Evolutionary conservation across 2,888 invertebrate genomes (phyloP), one percentile per base, ranked within the genome.

Genomic region (Epinotia bilunana): DNA sequence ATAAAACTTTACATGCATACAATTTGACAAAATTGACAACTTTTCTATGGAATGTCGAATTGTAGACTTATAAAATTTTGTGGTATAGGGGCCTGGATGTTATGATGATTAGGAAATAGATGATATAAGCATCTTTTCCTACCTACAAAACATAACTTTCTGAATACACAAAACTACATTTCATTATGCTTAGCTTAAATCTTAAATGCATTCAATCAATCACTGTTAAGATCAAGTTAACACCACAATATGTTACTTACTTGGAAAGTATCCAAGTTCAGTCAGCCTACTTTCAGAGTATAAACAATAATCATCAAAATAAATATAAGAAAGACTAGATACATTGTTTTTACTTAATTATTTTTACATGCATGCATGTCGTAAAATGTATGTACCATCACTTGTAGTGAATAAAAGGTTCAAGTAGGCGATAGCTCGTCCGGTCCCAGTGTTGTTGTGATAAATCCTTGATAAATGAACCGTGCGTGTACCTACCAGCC

Each of bases 391-490:
- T 12, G 33, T 53, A 28, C n/a, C 23, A 65, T 28, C 4, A 53
- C 23, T 39, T 20, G 63, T 55, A 39, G 55, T 55, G n/a, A 72
- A 55, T 55, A 62, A 71, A 16, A 43, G 55, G 63, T 55, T 39
- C 18, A 63, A 63, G 23, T 39, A 20, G 58, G 53, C n/a, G 39
- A 57, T 57, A 69, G 73, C 23, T 61, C 43, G 55, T 57, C 63
- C 63, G n/a, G 57, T 55, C 39, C 46, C 64, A 49, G 7, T 65
- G 53, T 68, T 73, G 57, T 74, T 74, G 43, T 74, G 63, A 74
- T 71, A 65, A 74, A 53, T 71, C 57, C 70, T 23, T 64, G 63
- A 74, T 74, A 74, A 69, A 62, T 57, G 62, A 57, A 39, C 28
- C 57, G 57, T 28, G 23, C 60, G 33, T 20, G 63, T 57, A 64